Base-by-base conservation (phyloP, 2,888 invertebrate species). In the Xanthia togata region DNA sequence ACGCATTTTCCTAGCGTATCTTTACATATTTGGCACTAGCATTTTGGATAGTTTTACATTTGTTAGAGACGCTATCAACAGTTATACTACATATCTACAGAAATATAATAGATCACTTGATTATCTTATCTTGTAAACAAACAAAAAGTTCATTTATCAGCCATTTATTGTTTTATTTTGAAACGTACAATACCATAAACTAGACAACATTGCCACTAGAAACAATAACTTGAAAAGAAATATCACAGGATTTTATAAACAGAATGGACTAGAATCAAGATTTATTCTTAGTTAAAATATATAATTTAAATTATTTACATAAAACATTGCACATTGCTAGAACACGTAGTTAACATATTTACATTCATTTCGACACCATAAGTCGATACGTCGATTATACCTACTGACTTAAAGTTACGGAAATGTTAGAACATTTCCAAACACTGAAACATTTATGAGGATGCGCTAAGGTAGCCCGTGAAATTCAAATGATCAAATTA, bases 241-340 rank as follows among this genome's bases (percentile, higher is more conserved):
- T 83, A 84, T 85, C 85, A 84, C 85, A 85, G 85, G 75, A 75
- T 84, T 84, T 84, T 73, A 38, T 38, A 44, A 57, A 80, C 64
- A 62, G 3, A 73, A 70, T 41, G 31, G 20, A 23, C 26, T 76
- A 76, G n/a, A n/a, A n/a, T n/a, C n/a, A n/a, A n/a, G n/a, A n/a
- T n/a, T n/a, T n/a, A n/a, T n/a, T n/a, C n/a, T n/a, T n/a, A n/a
- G n/a, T n/a, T n/a, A n/a, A n/a, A n/a, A n/a, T 55, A 50, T 38
- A 71, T 26, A 67, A 55, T 62, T 76, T 17, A 65, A 65, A 67
- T 9, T 85, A 82, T 85, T 77, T 83, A 85, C 73, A 71, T 35
- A 64, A 50, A 65, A 70, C 41, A 73, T 82, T 82, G 74, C 80
- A 81, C 80, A 81, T 82, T 83, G 83, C 84, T 84, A 77, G n/a